Conservation (phyloP, 2,888 invertebrate genomes). For the Gari tellinella region DNA sequence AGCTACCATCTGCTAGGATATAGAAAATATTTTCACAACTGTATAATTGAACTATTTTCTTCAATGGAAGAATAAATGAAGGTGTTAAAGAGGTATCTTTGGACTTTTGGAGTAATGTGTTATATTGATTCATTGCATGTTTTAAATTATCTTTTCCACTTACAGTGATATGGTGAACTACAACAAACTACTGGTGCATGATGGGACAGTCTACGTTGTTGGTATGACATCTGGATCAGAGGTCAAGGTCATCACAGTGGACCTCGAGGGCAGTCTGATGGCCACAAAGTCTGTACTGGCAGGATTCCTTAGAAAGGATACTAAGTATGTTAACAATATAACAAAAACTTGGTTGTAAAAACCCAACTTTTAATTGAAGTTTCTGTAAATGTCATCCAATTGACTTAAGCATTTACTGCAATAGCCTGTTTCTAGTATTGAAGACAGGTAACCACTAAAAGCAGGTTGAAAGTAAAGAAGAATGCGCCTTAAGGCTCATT, state of each 20-base stretch:
- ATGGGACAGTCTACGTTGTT: slow-evolving; percentile 67
- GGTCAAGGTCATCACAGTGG: slow-evolving; percentile 71
- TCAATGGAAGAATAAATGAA: no score
- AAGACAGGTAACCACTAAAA: no score
- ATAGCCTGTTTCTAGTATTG: not conserved
- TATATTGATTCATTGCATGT: no score
- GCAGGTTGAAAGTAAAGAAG: no score
- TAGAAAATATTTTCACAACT: no score
- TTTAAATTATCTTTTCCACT: slow-evolving; percentile 6
- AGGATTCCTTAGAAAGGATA: slow-evolving; percentile 71
- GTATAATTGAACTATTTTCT: no score
- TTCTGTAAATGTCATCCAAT: no score
- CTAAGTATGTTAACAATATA: slow-evolving; percentile 66
- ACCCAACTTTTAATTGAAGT: not conserved
- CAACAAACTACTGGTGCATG: slow-evolving; percentile 58
- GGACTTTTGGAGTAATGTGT: no score
- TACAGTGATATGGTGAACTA: slow-evolving; percentile 70
- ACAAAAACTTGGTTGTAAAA: not conserved
- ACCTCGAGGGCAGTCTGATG: slow-evolving; percentile 65
- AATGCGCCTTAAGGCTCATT: no score
- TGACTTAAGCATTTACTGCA: no score
- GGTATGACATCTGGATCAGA: slow-evolving; percentile 72
- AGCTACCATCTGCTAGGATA: no score
- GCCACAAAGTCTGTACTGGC: slow-evolving; percentile 71
- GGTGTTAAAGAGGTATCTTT: no score